Conservation (phyloP, 2,797 vertebrate species). For the Hafferia zeledoni region DNA sequence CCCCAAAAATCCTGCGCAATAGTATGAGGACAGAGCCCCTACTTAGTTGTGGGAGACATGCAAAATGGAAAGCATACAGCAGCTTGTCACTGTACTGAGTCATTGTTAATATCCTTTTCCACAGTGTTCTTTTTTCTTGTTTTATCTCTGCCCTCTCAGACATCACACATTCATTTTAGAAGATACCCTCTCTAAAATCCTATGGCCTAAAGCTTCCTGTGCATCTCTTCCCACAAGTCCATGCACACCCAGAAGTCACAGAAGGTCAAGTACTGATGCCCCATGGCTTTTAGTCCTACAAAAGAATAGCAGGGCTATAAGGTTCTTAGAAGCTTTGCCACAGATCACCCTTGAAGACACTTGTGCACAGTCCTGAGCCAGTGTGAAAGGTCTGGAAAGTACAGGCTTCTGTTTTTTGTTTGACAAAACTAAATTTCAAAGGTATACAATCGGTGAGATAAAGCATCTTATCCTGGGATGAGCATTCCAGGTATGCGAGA, state of each 20-base stretch:
- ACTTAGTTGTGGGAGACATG: not conserved
- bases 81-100: not conserved
- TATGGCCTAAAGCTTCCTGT: not conserved
- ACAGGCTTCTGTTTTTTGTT: not conserved
- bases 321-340: not conserved
- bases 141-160: not conserved
- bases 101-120: not conserved
- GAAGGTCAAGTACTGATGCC: conserved; percentile 1
- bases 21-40: not conserved
- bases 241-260: not conserved
- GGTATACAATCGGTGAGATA: not conserved
- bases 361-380: not conserved
- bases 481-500: not conserved
- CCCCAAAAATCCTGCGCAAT: not conserved
- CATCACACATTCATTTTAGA: not conserved
- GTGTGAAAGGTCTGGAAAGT: not conserved
- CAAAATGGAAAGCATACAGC: not conserved
- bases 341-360: not conserved
- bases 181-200: not conserved
- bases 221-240: not conserved
- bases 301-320: not conserved
- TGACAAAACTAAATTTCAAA: not conserved
- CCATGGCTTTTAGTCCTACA: conserved; percentile 6
- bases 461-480: not conserved
- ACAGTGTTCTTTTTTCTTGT: not conserved